Evolutionary conservation across 2,888 invertebrate species (phyloP).

Genomic region (Electrophaes corylata): DNA sequence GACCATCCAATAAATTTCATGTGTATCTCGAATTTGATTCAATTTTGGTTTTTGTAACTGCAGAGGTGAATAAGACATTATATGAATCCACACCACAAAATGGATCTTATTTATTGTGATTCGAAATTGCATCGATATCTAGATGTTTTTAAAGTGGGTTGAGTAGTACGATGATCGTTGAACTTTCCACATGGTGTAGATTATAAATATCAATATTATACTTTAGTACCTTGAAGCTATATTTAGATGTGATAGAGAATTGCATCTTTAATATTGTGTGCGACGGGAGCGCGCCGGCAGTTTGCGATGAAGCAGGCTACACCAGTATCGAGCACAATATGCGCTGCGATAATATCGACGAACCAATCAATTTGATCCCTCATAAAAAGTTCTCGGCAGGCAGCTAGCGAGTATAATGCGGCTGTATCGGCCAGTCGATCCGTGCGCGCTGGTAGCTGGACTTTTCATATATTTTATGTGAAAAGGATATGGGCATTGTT

Average conservation of each 20-base stretch:
- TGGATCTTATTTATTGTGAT: slow-evolving; percentile 40
- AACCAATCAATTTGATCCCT: slow-evolving; percentile 84
- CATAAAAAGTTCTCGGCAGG: slow-evolving; percentile 81
- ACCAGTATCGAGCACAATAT: slow-evolving; percentile 58
- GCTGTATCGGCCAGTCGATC: slow-evolving; percentile 76
- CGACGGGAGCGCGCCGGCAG: slow-evolving; percentile 48
- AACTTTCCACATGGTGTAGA: not conserved
- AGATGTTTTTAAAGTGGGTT: slow-evolving; percentile 1
- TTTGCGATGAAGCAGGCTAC: slow-evolving; percentile 43
- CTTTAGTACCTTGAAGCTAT: slow-evolving; percentile 65
- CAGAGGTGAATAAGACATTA: slow-evolving; percentile 71
- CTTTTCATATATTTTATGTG: slow-evolving; percentile 84
- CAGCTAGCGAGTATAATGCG: slow-evolving; percentile 73
- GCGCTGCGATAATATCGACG: slow-evolving; percentile 77
- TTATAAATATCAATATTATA: not conserved
- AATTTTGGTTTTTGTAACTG: slow-evolving; percentile 64
- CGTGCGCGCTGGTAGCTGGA: slow-evolving; percentile 74
- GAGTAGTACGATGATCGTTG: not conserved
- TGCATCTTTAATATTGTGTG: slow-evolving; percentile 55
- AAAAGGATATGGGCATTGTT: slow-evolving; percentile 84
- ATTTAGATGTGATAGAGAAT: slow-evolving; percentile 66
- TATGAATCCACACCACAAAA: slow-evolving; percentile 56
- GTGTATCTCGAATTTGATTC: slow-evolving; percentile 63
- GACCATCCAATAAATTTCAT: slow-evolving; percentile 65
- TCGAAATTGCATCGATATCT: slow-evolving; percentile 39